Percentiles rank a stretch among this genome's conserved stretches.
phyloP scores from a whole-genome alignment of 2,797 vertebrate genomes.

The Phrynocephalus vlangalii region DNA sequence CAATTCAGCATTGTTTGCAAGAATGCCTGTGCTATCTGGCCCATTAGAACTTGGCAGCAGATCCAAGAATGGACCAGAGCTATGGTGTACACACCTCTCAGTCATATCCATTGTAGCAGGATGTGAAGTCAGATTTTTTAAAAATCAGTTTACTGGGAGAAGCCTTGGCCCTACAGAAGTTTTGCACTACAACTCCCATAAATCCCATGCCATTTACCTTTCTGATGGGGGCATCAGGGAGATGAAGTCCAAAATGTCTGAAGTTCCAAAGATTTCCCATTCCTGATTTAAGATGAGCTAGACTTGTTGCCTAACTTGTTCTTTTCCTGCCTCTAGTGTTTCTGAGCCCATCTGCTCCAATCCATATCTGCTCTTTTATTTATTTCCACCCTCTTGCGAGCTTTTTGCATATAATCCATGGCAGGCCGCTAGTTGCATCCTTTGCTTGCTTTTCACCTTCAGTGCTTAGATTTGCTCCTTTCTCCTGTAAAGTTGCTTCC shows the following conservation, averaged over 20 bases:
- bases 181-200: background rate
- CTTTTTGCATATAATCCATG: background rate
- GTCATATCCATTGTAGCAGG: background rate
- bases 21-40: background rate
- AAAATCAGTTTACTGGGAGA: too few species aligned
- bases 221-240: background rate
- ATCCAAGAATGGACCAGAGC: too few species aligned
- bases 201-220: background rate
- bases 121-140: background rate
- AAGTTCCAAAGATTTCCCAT: background rate
- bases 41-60: background rate
- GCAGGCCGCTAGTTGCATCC: background rate
- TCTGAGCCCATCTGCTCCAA: background rate
- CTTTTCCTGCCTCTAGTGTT: background rate
- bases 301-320: background rate
- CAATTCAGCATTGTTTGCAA: background rate
- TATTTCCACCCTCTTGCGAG: background rate
- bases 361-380: background rate
- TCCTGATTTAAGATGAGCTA: background rate
- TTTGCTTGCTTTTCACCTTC: conserved; percentile 26
- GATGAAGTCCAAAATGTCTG: background rate
- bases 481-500: conserved; percentile 16
- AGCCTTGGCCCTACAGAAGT: background rate
- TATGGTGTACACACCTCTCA: background rate
- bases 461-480: conserved; percentile 9